Evolutionary conservation across 2,888 invertebrate genomes (phyloP).

Genomic region (Perizoma affinitatum): DNA sequence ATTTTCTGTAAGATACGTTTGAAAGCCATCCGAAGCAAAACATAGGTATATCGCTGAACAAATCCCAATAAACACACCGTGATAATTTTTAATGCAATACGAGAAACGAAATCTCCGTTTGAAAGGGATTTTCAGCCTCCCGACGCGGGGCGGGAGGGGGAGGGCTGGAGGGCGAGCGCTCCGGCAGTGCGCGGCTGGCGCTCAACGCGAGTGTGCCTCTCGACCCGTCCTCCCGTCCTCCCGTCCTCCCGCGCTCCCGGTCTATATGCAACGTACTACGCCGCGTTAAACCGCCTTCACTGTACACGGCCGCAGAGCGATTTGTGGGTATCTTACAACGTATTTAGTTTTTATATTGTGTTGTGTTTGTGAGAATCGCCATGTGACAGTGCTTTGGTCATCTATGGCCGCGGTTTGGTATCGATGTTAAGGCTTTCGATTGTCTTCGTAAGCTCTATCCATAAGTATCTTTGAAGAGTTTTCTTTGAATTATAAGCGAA

Average conservation of each 20-base stretch:
- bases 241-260: conserved; percentile 17
- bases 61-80: conserved; percentile 30
- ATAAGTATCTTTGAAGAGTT: conserved; percentile 1
- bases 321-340: conserved; percentile 17
- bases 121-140: conserved; percentile 60
- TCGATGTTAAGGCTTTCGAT: conserved; percentile 21
- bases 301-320: neutral
- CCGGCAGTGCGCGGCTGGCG: conserved; percentile 65
- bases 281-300: neutral
- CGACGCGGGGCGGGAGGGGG: conserved; percentile 36
- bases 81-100: conserved; percentile 44
- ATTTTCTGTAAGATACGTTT: no score
- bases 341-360: conserved; percentile 37
- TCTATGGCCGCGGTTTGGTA: conserved; percentile 6
- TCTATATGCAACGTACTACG: conserved; percentile 18
- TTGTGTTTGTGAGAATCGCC: conserved; percentile 57
- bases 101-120: conserved; percentile 46
- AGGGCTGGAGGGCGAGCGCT: conserved; percentile 48
- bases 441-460: conserved; percentile 2
- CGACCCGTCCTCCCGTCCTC: conserved; percentile 18
- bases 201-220: conserved; percentile 44
- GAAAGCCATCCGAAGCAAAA: no score
- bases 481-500: no score
- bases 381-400: conserved; percentile 43
- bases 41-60: conserved; percentile 2